These are phyloP conservation scores for Macaca fascicularis DNA, from an alignment of 2,113 vertebrate genomes.

Conservation along the genomic window T2T-MFA8v1.1 NC_088377.1:169290001-169290500, in stretches of 20 bases:
- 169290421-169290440: neutral
- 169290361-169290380: neutral
- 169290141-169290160: neutral
- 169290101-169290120: neutral
- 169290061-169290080: neutral
- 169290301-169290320: neutral
- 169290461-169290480: neutral
- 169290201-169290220: neutral
- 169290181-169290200: neutral
- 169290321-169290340: neutral
- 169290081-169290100: neutral
- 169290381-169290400: neutral
- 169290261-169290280: neutral
- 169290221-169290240: neutral
- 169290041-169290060: neutral
- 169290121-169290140: neutral
- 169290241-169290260: neutral
- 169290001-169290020: neutral
- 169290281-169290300: conserved; percentile 75
- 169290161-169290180: neutral
- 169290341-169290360: neutral
- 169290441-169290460: neutral
- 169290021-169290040: neutral
- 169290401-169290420: neutral
- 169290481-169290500: neutral